phyloP scores from a whole-genome alignment of 2,888 invertebrate species.

The Allygus modestus region DNA sequence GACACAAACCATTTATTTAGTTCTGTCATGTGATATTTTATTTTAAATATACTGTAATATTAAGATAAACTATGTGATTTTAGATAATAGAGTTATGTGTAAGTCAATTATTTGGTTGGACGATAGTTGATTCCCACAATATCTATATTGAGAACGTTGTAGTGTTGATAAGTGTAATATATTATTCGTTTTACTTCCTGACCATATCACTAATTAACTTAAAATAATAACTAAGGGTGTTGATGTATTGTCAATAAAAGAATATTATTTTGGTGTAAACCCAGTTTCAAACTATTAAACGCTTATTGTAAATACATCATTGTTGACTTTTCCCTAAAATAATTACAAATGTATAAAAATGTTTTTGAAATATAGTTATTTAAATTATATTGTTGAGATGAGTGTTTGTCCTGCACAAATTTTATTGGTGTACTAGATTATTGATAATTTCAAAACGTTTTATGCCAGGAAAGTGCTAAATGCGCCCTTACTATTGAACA shows the following conservation, averaged over 20 bases:
- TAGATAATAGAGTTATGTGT: conserved; percentile 11
- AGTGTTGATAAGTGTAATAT: conserved; percentile 16
- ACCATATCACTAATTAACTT: conserved; percentile 10
- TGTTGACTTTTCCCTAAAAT: conserved; percentile 12
- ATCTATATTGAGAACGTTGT: background rate
- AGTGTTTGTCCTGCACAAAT: background rate
- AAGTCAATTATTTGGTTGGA: conserved; percentile 8
- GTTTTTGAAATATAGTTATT: background rate
- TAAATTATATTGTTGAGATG: background rate
- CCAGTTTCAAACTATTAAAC: background rate
- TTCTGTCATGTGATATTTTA: conserved; percentile 1
- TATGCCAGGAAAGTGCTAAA: background rate
- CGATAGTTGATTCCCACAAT: background rate
- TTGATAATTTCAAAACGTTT: background rate
- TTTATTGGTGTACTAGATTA: background rate
- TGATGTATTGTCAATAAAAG: background rate
- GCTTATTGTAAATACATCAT: conserved; percentile 35
- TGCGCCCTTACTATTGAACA: too few relatives aligned
- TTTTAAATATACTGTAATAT: background rate
- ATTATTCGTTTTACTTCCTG: background rate
- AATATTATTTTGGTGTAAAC: background rate
- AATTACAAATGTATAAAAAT: background rate
- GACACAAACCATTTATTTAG: too few relatives aligned
- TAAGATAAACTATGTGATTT: conserved; percentile 20
- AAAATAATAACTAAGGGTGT: background rate